Evolutionary conservation across 2,113 vertebrate genomes (phyloP).

Genomic region (Oncorhynchus kisutch): DNA sequence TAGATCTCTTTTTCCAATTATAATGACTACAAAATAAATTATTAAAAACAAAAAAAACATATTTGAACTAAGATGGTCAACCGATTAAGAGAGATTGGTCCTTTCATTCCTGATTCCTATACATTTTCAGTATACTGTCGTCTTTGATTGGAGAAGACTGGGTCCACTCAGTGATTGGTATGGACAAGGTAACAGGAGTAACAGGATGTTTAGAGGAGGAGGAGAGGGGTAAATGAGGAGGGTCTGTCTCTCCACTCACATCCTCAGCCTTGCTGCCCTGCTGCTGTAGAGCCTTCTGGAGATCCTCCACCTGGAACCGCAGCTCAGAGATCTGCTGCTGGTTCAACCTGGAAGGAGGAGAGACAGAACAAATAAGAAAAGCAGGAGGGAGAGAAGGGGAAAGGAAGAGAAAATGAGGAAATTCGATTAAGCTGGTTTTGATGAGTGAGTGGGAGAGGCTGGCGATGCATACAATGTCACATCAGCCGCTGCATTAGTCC

Average conservation of each 20-base stretch:
- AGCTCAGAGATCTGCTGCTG: constrained; percentile 85
- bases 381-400: neutral
- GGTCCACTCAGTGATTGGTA: neutral
- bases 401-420: neutral
- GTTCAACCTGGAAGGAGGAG: constrained; percentile 70
- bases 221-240: neutral
- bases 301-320: constrained; percentile 80
- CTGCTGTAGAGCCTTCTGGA: constrained; percentile 82
- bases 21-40: neutral
- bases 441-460: constrained; percentile 35
- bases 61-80: neutral
- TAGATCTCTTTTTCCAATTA: neutral
- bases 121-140: neutral
- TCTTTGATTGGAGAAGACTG: neutral
- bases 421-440: neutral
- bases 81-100: neutral
- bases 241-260: constrained; percentile 72
- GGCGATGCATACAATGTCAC: constrained; percentile 26
- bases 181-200: neutral
- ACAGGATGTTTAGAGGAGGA: neutral
- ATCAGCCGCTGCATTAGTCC: constrained; percentile 22
- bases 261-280: constrained; percentile 83
- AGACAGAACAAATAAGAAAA: neutral
- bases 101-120: neutral
- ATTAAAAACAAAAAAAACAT: neutral